A percentile compares a stretch with the other conserved stretches of the same genome.
These are phyloP conservation scores for Lophochroa leadbeateri DNA, from an alignment of 2,113 vertebrate species.

Conservation along the genomic window DNA sequence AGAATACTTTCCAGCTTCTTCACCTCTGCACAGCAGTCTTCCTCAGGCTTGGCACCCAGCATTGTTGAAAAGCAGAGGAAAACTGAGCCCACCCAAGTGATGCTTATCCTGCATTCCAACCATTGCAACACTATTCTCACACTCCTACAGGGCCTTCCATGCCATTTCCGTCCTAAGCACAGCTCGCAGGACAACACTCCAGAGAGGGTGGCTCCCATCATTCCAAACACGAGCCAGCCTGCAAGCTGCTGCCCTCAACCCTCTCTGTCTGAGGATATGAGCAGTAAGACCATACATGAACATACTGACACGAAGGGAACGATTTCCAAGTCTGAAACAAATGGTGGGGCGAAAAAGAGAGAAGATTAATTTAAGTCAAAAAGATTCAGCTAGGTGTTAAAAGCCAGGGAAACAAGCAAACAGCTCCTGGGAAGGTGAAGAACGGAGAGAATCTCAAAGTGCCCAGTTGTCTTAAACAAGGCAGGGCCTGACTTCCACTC, in stretches of 20 bases:
- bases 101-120: constrained; percentile 44
- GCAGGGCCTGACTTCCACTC: neutral
- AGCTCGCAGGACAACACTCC: neutral
- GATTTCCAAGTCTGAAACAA: neutral
- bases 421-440: neutral
- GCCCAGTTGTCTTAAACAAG: neutral
- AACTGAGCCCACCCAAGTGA: constrained; percentile 63
- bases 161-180: constrained; percentile 17
- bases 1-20: constrained; percentile 36
- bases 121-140: neutral
- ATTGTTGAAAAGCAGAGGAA: constrained; percentile 8
- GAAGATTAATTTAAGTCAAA: neutral
- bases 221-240: neutral
- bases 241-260: neutral
- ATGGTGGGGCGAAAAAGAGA: neutral
- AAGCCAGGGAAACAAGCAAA: neutral
- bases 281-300: neutral
- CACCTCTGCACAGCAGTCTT: constrained; percentile 1
- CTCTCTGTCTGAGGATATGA: neutral
- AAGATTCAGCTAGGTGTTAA: neutral
- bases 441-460: neutral
- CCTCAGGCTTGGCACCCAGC: constrained; percentile 40
- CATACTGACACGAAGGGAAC: neutral
- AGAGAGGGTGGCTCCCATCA: neutral
- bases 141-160: neutral